These are phyloP conservation scores for Aphodius sticticus DNA, from an alignment of 2,888 invertebrate genomes.

Conservation along the genomic window DNA sequence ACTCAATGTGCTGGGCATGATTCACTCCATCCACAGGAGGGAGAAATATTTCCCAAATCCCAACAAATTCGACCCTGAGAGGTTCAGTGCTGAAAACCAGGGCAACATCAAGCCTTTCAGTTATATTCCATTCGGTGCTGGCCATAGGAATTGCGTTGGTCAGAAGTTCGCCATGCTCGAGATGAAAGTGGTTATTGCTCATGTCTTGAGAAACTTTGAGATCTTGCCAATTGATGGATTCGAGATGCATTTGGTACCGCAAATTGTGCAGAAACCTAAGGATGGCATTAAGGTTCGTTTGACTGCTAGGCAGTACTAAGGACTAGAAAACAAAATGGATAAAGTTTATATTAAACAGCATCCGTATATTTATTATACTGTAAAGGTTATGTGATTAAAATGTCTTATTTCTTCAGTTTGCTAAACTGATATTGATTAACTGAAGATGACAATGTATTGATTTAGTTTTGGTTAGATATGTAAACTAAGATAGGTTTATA, in stretches of 20 bases:
- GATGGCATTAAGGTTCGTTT: constrained; percentile 31
- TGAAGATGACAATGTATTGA: constrained; percentile 6
- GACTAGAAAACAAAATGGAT: not conserved
- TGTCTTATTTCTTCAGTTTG: not conserved
- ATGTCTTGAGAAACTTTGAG: constrained; percentile 62
- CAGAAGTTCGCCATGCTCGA: constrained; percentile 63
- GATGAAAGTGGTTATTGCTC: constrained; percentile 62
- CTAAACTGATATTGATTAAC: not conserved
- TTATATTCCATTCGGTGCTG: constrained; percentile 54
- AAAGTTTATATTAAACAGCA: constrained; percentile 9
- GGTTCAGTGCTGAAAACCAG: constrained; percentile 52
- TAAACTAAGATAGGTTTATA: constrained; percentile 9
- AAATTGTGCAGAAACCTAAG: constrained; percentile 34
- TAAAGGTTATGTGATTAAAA: not conserved
- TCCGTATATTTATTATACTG: not conserved
- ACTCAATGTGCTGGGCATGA: constrained; percentile 28
- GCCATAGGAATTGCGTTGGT: constrained; percentile 53
- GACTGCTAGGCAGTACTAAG: constrained; percentile 28
- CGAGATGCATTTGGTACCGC: constrained; percentile 31
- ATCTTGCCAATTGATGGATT: constrained; percentile 40
- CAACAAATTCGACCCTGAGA: constrained; percentile 53
- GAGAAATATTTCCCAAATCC: constrained; percentile 59
- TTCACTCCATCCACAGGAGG: constrained; percentile 56
- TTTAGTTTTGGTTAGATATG: not conserved
- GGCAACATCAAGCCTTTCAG: constrained; percentile 49